Evolutionary conservation across 2,888 invertebrate species (phyloP).

Genomic region (Cephus pygmeus): DNA sequence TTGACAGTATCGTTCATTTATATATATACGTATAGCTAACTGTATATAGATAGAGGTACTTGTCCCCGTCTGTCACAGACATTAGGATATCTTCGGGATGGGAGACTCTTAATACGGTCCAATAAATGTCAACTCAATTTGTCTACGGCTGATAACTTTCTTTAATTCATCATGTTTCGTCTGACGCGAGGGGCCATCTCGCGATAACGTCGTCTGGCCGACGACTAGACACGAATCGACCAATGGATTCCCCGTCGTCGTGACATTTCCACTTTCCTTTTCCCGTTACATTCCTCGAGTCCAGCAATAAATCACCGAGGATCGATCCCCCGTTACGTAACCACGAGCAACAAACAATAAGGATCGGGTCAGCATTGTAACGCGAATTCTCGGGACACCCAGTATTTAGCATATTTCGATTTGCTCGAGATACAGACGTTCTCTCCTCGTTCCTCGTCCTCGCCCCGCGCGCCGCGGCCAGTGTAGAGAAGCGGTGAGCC

Average conservation of each 20-base stretch:
- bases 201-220: neutral
- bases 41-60: neutral
- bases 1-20: neutral
- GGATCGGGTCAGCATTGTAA: neutral
- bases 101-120: neutral
- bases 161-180: neutral
- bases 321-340: neutral
- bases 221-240: neutral
- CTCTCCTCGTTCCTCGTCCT: constrained; percentile 19
- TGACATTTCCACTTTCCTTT: neutral
- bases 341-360: neutral
- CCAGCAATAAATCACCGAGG: neutral
- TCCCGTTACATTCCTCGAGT: neutral
- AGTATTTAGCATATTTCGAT: constrained; percentile 46
- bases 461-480: neutral
- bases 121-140: neutral
- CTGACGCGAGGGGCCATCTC: neutral
- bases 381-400: neutral
- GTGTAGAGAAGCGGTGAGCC: constrained; percentile 20
- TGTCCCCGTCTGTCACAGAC: neutral
- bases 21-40: neutral
- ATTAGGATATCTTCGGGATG: neutral
- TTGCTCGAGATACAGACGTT: constrained; percentile 41
- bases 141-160: neutral
- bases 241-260: neutral